These are phyloP conservation scores for Diaphora mendica DNA, from an alignment of 2,888 invertebrate genomes.

Conservation along the genomic window DNA sequence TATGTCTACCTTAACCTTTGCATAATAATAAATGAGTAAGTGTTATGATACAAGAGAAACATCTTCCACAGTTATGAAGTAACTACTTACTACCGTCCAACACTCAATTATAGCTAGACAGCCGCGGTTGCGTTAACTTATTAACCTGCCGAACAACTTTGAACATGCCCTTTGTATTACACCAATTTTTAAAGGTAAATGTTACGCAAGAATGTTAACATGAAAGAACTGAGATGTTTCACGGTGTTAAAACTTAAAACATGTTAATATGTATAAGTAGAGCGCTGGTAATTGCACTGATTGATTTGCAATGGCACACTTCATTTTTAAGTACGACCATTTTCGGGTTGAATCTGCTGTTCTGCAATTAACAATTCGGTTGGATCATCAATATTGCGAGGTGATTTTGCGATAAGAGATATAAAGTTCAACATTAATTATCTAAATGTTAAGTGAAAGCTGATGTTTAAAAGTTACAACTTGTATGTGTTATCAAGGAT, in stretches of 20 bases:
- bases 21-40: conserved; percentile 1
- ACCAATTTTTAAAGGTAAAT: conserved; percentile 66
- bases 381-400: conserved; percentile 26
- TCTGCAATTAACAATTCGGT: conserved; percentile 34
- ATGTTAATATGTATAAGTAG: conserved; percentile 78
- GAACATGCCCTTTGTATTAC: conserved; percentile 72
- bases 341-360: conserved; percentile 23
- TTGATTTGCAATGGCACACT: conserved; percentile 61
- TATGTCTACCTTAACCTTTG: background rate
- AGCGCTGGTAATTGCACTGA: conserved; percentile 74
- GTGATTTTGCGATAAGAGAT: conserved; percentile 13
- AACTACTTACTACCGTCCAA: conserved; percentile 24
- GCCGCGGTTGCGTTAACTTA: conserved; percentile 59
- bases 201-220: conserved; percentile 67
- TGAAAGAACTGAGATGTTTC: conserved; percentile 69
- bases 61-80: conserved; percentile 33
- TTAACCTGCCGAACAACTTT: conserved; percentile 51
- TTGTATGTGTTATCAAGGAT: background rate
- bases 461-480: background rate
- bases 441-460: conserved; percentile 8
- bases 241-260: conserved; percentile 62
- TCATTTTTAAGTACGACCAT: conserved; percentile 37
- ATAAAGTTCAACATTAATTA: conserved; percentile 14
- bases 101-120: conserved; percentile 49
- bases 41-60: conserved; percentile 12